Evolutionary conservation across 2,888 invertebrate genomes (phyloP), one percentile per base, ranked within the genome.

Genomic region (Athalia rosae): DNA sequence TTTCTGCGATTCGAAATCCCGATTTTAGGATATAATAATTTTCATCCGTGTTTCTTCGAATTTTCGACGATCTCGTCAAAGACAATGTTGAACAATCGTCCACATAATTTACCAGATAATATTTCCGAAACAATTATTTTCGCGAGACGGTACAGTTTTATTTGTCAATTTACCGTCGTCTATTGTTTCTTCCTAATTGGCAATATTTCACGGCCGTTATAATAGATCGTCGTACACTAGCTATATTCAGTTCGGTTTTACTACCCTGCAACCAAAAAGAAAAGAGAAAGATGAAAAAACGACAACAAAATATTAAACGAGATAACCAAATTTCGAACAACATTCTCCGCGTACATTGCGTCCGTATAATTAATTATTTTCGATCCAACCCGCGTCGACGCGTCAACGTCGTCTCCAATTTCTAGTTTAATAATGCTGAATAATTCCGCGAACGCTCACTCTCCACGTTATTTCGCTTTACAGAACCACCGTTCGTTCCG

Each of bases 161-260:
- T 28, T n/a, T 41, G n/a, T 41, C 11, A 11, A 41, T 15, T n/a
- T n/a, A 28, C 41, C 47, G 63, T 45, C 45, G 4, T 48, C 62
- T 48, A 76, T 76, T 78, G 77, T 78, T 78, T 76, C 64, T 13
- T 5, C 11, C 74, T 78, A 76, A 78, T 78, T 78, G 77, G 74
- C 74, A 56, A 61, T 56, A 63, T 77, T 58, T 77, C 73, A 48
- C 45, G 73, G 7, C 15, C 50, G 13, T 43, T 45, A 13, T 63
- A n/a, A n/a, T 4, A 47, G 5, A 47, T 45, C 13, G 11, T 11
- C 1, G 3, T 53, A 8, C 53, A 8, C n/a, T 4, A 11, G 53
- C n/a, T 8, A 53, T 11, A 11, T 53, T n/a, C 4, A 4, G 53
- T 53, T 4, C 53, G n/a, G 8, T 53, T 53, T 3, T 0, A 28